These are phyloP conservation scores for Tholera decimalis DNA, from an alignment of 2,888 invertebrate species.

Conservation along the genomic window DNA sequence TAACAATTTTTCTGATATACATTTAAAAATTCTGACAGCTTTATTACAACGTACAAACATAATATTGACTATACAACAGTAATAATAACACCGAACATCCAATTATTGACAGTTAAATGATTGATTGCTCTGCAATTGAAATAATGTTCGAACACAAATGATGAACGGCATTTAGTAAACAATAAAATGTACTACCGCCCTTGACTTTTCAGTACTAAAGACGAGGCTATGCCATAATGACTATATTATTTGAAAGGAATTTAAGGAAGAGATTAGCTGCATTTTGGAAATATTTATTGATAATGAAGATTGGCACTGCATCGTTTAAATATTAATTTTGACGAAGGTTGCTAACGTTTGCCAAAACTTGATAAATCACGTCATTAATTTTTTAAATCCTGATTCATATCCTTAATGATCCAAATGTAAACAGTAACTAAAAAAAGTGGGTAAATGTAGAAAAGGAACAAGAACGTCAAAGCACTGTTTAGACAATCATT, in stretches of 20 bases:
- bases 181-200: constrained; percentile 77
- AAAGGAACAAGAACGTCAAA: neutral
- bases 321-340: constrained; percentile 2
- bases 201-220: constrained; percentile 80
- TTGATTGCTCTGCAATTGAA: constrained; percentile 65
- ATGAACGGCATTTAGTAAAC: constrained; percentile 74
- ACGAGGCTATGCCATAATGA: constrained; percentile 78
- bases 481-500: neutral
- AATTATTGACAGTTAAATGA: constrained; percentile 74
- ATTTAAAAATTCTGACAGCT: constrained; percentile 40
- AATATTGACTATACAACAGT: constrained; percentile 60
- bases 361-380: neutral
- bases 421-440: neutral
- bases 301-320: constrained; percentile 32
- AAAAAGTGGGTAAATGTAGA: neutral
- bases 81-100: constrained; percentile 66
- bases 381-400: neutral
- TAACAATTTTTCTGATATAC: constrained; percentile 17
- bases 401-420: neutral
- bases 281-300: constrained; percentile 62
- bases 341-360: constrained; percentile 12
- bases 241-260: constrained; percentile 74
- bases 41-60: constrained; percentile 62
- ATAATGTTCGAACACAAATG: constrained; percentile 50
- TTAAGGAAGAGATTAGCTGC: constrained; percentile 74